These are phyloP conservation scores for Hemistola chrysoprasaria DNA, from an alignment of 2,888 invertebrate species.

Conservation along the genomic window DNA sequence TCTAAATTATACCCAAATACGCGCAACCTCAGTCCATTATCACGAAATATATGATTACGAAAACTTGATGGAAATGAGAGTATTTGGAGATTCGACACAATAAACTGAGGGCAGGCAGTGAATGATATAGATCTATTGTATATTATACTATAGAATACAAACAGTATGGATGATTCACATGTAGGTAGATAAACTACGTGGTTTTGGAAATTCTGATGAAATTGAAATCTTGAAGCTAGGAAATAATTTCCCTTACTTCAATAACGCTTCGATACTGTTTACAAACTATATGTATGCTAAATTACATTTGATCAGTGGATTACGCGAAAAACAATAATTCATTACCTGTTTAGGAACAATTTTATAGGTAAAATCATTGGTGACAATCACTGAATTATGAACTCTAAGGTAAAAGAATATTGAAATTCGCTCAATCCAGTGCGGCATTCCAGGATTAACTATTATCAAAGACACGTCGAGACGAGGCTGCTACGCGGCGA, in stretches of 20 bases:
- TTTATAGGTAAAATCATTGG: conserved; percentile 76
- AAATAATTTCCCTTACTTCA: neutral
- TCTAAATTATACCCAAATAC: conserved; percentile 51
- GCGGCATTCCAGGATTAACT: conserved; percentile 46
- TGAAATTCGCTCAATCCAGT: conserved; percentile 73
- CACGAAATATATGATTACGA: conserved; percentile 35
- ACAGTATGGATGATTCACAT: conserved; percentile 11
- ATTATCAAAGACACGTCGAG: conserved; percentile 74
- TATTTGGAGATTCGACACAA: conserved; percentile 41
- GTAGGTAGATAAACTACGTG: too few species aligned
- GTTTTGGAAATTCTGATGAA: too few species aligned
- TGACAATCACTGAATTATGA: conserved; percentile 78
- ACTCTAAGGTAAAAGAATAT: conserved; percentile 49
- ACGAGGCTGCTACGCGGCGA: conserved; percentile 22
- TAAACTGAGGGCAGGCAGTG: conserved; percentile 58
- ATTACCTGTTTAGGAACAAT: conserved; percentile 74
- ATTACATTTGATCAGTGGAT: conserved; percentile 58
- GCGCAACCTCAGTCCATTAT: conserved; percentile 57
- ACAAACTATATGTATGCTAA: conserved; percentile 27
- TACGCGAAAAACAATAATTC: conserved; percentile 58
- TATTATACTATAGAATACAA: conserved; percentile 2
- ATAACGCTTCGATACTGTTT: conserved; percentile 11
- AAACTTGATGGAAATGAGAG: too few species aligned
- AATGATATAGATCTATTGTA: conserved; percentile 33
- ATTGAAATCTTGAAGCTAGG: too few species aligned